Base-by-base conservation (phyloP, 2,888 invertebrate genomes). In the Mesorhabditis sp. region DNA sequence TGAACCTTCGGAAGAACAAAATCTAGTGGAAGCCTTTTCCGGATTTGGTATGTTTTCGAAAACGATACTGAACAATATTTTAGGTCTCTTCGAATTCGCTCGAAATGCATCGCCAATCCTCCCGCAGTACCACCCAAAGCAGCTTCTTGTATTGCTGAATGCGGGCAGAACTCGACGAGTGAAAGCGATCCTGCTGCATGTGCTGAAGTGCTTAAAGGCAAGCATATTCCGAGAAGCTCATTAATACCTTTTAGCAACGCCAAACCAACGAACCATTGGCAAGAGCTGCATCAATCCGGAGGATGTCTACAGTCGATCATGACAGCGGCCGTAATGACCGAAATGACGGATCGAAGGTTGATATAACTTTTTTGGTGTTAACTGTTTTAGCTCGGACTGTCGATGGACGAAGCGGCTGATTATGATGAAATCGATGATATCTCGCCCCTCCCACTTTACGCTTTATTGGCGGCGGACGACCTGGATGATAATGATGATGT, bases 91-190 rank as follows among this genome's bases (percentile, higher is more conserved):
- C 87, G 97, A 98, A 87, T 96, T 97, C 0, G 94, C 95, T 4
- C 90, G 95, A 74, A 92, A 96, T 86, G 95, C 96, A 7, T 97
- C 95, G 82, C 97, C 97, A 0, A 95, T 97, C 62, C 88, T 98
- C 72, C 98, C 98, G 0, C 98, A 99, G 85, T 99, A 98, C 86
- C 98, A 99, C 88, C 98, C 98, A 0, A 96, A 96, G 85, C 97
- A 97, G 85, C 88, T 99, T 50, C 96, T 98, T 93, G 98, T 98
- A 86, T 88, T 99, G 61, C 89, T 99, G 44, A 97, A 97, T 88
- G 96, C 95, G 68, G 98, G 98, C 4, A 96, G 95, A 88, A 95
- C 95, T 79, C 90, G 94, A 83, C 93, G 97, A 91, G 98, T 98
- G 0, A 96, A 97, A 86, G 97, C 97, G 0, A 98, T 99, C 76